A percentile compares a stretch with the other conserved stretches of the same genome.
Conservation (phyloP, 2,888 invertebrate genomes). For the Euplexia lucipara region DNA sequence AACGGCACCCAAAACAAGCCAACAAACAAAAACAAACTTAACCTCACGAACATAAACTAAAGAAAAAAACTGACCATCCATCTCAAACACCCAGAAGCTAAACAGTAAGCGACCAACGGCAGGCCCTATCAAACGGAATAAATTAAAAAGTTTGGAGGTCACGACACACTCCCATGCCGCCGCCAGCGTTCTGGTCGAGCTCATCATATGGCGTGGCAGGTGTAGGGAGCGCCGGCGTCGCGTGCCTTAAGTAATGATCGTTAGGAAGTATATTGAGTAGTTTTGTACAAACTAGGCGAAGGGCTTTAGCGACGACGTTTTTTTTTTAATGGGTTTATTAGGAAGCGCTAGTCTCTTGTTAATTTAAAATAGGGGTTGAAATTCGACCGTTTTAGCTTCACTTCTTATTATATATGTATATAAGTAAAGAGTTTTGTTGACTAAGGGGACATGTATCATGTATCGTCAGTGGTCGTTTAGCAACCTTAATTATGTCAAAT, state of each 20-base stretch:
- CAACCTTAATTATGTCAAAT: no score
- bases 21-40: background rate
- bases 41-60: background rate
- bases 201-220: conserved; percentile 75
- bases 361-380: no score
- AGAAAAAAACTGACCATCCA: no score
- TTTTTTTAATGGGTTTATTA: conserved; percentile 27
- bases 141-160: conserved; percentile 68
- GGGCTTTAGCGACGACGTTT: conserved; percentile 42
- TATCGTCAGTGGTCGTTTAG: no score
- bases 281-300: conserved; percentile 40
- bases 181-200: conserved; percentile 63
- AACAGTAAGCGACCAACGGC: conserved; percentile 13
- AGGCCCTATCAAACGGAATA: conserved; percentile 54
- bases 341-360: background rate
- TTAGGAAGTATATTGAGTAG: conserved; percentile 38
- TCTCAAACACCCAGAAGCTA: conserved; percentile 32
- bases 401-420: no score
- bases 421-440: no score
- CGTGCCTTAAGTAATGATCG: conserved; percentile 58
- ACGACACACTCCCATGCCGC: conserved; percentile 50
- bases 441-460: no score
- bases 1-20: no score
- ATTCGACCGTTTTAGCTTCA: no score
- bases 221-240: conserved; percentile 61